Evolutionary conservation across 2,113 vertebrate species (phyloP).

Genomic region (Ictalurus punctatus): DNA sequence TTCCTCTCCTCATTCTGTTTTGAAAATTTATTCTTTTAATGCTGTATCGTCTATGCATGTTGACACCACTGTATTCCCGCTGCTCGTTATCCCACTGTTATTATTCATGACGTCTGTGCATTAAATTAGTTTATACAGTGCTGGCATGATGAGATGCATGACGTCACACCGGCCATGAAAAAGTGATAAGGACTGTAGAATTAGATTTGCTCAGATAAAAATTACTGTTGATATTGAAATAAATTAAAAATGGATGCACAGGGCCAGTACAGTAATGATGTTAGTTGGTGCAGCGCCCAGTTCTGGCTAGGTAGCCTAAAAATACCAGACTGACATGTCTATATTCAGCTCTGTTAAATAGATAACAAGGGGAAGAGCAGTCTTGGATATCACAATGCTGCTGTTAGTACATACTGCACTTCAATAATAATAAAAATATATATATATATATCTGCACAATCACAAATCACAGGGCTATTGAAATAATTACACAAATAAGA

Average conservation of each 20-base stretch:
- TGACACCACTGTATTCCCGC: neutral
- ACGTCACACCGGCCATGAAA: neutral
- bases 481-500: neutral
- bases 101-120: neutral
- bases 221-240: conserved; percentile 9
- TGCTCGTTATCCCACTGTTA: neutral
- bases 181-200: neutral
- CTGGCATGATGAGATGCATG: neutral
- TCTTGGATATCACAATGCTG: neutral
- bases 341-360: neutral
- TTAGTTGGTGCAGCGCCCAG: conserved; percentile 5
- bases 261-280: neutral
- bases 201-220: conserved; percentile 8
- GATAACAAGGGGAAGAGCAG: neutral
- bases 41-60: neutral
- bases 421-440: no score
- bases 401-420: neutral
- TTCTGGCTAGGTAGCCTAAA: neutral
- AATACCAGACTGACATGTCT: neutral
- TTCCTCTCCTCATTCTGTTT: neutral
- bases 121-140: neutral
- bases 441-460: neutral
- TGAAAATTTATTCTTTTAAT: neutral
- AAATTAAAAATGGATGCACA: conserved; percentile 14
- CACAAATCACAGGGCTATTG: neutral